These are phyloP conservation scores for Dromococcyx pavoninus DNA, from an alignment of 2,797 vertebrate genomes.

Conservation along the genomic window DNA sequence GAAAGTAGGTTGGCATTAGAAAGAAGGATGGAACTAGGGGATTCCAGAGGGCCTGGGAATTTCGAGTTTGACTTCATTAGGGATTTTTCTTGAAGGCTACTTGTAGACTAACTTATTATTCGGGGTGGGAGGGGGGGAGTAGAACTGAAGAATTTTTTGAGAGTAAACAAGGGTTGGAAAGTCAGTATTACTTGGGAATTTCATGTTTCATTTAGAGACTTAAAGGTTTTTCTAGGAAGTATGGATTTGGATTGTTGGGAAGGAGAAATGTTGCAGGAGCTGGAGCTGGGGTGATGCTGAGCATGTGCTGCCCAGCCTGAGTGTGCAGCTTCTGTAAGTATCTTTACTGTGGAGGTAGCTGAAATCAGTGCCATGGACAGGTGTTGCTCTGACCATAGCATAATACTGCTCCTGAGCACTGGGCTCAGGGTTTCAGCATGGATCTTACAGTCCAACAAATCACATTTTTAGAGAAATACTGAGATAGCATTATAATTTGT, in stretches of 20 bases:
- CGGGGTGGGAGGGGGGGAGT: fast-evolving
- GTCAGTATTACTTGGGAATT: background rate
- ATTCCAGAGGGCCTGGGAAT: background rate
- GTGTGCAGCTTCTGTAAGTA: fast-evolving
- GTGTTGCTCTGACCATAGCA: background rate
- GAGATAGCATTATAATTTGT: background rate
- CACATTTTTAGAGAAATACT: background rate
- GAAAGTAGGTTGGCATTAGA: background rate
- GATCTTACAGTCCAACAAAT: background rate
- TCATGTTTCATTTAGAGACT: background rate
- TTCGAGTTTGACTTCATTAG: background rate
- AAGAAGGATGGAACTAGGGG: background rate
- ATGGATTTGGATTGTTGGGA: background rate
- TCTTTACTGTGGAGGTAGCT: background rate
- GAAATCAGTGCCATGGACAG: background rate
- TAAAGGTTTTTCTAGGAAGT: background rate
- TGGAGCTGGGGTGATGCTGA: background rate
- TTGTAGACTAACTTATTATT: background rate
- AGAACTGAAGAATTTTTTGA: background rate
- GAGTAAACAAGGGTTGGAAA: background rate
- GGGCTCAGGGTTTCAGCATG: background rate
- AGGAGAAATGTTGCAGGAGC: background rate
- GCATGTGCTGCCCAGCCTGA: background rate
- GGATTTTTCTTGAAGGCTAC: background rate
- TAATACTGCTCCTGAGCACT: background rate